phyloP scores from a whole-genome alignment of 2,888 invertebrate genomes.

The Branchellion lobata region DNA sequence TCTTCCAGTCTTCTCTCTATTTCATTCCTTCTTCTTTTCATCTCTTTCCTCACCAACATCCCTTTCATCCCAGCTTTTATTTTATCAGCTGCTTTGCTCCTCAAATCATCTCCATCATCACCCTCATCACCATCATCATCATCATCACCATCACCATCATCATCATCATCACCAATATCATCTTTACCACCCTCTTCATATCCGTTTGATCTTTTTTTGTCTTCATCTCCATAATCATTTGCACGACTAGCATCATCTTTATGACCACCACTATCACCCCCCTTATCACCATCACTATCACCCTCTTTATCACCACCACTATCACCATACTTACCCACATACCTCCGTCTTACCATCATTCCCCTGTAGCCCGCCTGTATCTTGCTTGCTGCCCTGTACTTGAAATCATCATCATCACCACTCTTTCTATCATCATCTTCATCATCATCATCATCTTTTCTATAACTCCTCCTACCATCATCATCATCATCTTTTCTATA shows the following conservation, averaged over 20 bases:
- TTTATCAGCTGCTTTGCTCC: background rate
- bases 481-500: slow-evolving; percentile 15
- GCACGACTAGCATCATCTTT: background rate
- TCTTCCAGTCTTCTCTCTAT: too few relatives aligned
- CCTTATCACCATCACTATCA: background rate
- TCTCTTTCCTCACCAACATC: background rate
- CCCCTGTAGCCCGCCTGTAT: background rate
- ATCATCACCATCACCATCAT: slow-evolving; percentile 5
- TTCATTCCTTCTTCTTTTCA: background rate
- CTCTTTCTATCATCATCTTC: too few relatives aligned
- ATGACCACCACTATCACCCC: background rate
- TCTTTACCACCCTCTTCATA: too few relatives aligned
- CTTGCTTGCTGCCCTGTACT: background rate
- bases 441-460: slow-evolving; percentile 3
- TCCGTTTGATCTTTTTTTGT: too few relatives aligned
- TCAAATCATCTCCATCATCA: slow-evolving; percentile 18
- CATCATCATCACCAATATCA: too few relatives aligned
- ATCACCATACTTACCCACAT: background rate
- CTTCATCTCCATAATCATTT: too few relatives aligned
- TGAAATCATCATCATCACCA: background rate
- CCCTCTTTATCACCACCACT: background rate
- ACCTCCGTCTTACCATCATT: background rate
- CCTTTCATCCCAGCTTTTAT: background rate
- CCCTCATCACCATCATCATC: slow-evolving; percentile 29
- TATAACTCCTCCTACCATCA: background rate